Conservation (phyloP, 2,113 vertebrate species). For the Gymnorhina tibicen region DNA sequence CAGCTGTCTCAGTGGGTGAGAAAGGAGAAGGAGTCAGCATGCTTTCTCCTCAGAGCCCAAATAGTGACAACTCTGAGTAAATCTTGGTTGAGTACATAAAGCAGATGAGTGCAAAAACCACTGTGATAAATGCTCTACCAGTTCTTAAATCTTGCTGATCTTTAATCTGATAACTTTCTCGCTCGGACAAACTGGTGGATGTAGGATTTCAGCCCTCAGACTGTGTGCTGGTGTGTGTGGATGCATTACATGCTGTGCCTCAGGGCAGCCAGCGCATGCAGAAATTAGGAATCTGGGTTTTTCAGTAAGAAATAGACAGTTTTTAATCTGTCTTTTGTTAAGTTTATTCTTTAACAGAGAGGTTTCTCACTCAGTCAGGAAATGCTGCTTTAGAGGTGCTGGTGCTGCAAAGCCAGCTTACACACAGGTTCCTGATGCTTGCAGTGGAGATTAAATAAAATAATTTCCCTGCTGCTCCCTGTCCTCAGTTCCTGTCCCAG, state of each 20-base stretch:
- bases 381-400: neutral
- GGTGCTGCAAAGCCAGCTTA: neutral
- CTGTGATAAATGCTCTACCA: neutral
- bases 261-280: neutral
- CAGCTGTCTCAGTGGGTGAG: neutral
- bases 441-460: neutral
- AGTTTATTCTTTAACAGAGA: neutral
- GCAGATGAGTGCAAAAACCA: neutral
- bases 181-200: neutral
- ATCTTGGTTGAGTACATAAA: neutral
- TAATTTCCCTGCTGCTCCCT: neutral
- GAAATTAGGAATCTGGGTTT: neutral
- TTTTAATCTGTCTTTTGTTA: neutral
- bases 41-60: neutral
- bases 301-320: neutral
- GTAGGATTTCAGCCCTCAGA: neutral
- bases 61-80: neutral
- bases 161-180: neutral
- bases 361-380: neutral
- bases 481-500: neutral
- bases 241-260: neutral
- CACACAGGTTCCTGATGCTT: neutral
- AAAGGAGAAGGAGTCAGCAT: neutral
- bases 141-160: constrained; percentile 20
- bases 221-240: neutral